Percentiles rank a stretch among this genome's conserved stretches.
Conservation (phyloP, 1,140 invertebrate species). For the Asobara japonica region DNA sequence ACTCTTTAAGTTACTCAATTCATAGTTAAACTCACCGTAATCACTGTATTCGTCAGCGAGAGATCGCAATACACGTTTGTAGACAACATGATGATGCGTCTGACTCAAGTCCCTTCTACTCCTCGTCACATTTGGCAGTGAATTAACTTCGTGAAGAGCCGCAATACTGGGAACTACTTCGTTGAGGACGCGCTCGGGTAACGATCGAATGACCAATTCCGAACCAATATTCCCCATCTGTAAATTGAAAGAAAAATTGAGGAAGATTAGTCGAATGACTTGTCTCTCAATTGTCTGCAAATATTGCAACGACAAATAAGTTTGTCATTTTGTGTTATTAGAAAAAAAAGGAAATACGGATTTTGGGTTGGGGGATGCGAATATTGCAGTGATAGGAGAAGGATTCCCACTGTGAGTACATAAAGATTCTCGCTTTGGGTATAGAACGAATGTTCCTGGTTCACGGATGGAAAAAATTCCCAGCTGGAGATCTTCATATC, state of each 20-base stretch:
- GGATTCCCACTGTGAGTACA: no score
- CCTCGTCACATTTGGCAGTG: conserved; percentile 57
- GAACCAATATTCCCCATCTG: conserved; percentile 92
- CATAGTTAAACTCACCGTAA: conserved; percentile 59
- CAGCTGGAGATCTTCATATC: no score
- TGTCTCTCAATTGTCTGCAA: neutral
- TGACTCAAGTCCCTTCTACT: conserved; percentile 53
- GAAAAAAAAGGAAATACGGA: no score
- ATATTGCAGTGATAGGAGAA: no score
- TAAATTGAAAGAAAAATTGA: conserved; percentile 48
- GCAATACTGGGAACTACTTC: conserved; percentile 55
- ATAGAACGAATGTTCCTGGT: no score
- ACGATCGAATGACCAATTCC: conserved; percentile 85
- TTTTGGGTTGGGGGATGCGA: no score
- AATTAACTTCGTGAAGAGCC: conserved; percentile 49
- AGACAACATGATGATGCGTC: conserved; percentile 75
- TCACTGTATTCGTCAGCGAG: conserved; percentile 66
- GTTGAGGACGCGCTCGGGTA: conserved; percentile 74
- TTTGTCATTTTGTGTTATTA: no score
- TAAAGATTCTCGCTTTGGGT: no score
- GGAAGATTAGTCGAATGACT: conserved; percentile 25
- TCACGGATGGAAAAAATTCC: no score
- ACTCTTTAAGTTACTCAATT: no score
- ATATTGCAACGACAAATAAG: no score
- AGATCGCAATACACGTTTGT: conserved; percentile 76